Base-by-base conservation (phyloP, 2,113 vertebrate genomes). In the Atrichornis clamosus region DNA sequence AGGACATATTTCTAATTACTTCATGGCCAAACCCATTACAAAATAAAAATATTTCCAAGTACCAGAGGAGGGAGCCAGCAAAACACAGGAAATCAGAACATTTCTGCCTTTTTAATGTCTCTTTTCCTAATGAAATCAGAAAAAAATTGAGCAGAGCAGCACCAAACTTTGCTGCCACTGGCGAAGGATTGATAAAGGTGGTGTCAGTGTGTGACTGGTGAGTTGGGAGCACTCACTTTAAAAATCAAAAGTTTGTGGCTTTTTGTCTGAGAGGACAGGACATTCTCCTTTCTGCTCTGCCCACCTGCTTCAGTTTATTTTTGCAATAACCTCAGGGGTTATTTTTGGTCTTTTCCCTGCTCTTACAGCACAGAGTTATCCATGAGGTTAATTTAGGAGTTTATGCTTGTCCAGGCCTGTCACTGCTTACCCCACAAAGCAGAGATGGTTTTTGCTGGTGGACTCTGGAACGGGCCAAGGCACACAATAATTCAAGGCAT, bases 1-100 rank as follows among this genome's bases (percentile, higher is more conserved):
- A 1, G 32, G 69, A 44, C 1, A 1, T 35, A 15, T 72, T 94
- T 79, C 52, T 9, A 0, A 52, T 65, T 73, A 28, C 49, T 84
- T 82, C 47, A 44, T 53, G 81, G 47, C 83, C 89, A 95, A 90
- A 82, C 26, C 56, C 81, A 75, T 91, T 39, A 72, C 56, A 72
- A 94, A 82, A 81, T 63, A 95, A 93, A 94, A 94, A 72, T 93
- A 90, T 97, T 95, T 95, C 90, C n/a, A 65, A 93, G 94, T 94
- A 88, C 91, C 95, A 96, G 93, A 93, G 93, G 93, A 96, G 95
- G 94, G 94, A 97, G 95, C 91, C 92, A 97, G 87, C 93, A 95
- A 97, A 97, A 74, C 96, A 95, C 42, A 92, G 88, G 84, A 96
- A 90, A 94, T 75, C 47, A 10, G 83, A 91, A 53, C 37, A 27